These are phyloP conservation scores for Cassiopea andromeda DNA, from an alignment of 30 jellyfish, hydroid and myxozoan genomes.

Conservation along the genomic window DNA sequence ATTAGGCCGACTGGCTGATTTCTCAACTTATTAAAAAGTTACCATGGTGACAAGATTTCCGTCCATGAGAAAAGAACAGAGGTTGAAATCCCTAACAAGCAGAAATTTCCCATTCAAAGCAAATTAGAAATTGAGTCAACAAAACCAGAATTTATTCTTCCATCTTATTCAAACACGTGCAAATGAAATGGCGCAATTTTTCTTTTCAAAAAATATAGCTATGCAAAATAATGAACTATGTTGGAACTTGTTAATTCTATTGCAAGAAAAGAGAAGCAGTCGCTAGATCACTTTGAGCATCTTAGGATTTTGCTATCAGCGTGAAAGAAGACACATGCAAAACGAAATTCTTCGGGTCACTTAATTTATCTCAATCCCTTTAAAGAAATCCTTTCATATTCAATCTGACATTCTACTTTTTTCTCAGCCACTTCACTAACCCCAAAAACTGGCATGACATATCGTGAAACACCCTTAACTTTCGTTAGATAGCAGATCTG, in stretches of 20 bases:
- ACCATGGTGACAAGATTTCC: constrained; percentile 68
- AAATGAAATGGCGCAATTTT: neutral
- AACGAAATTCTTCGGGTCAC: neutral
- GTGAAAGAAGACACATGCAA: neutral
- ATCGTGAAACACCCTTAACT: too few relatives aligned
- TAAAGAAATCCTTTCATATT: too few relatives aligned
- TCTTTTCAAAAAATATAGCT: neutral
- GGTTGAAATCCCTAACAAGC: constrained; percentile 16
- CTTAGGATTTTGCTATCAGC: neutral
- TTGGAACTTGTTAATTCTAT: neutral
- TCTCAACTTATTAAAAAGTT: constrained; percentile 62
- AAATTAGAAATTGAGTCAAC: neutral
- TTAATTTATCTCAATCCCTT: too few relatives aligned
- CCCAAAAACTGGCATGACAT: too few relatives aligned
- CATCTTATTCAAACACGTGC: neutral
- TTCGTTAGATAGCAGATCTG: too few relatives aligned
- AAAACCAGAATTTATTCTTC: neutral
- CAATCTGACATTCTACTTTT: too few relatives aligned
- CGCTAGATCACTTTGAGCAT: neutral
- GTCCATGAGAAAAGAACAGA: constrained; percentile 6
- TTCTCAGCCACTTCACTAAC: too few relatives aligned
- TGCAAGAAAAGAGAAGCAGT: neutral
- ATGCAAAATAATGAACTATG: neutral
- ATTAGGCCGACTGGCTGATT: constrained; percentile 77
- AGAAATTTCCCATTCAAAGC: constrained; percentile 5